phyloP scores from a whole-genome alignment of 2,888 invertebrate species.

The Euzophera pinguis region DNA sequence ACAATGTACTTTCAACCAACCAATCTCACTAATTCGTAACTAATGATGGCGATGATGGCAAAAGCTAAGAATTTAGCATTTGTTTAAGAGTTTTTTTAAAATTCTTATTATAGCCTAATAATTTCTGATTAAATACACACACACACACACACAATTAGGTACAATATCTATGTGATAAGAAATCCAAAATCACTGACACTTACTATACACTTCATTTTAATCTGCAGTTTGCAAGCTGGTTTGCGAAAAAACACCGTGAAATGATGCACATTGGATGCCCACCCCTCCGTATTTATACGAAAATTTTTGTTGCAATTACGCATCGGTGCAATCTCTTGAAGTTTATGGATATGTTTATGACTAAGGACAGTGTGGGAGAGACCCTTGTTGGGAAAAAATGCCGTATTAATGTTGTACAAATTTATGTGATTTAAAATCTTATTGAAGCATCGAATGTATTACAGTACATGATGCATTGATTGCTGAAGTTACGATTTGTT shows the following conservation, averaged over 20 bases:
- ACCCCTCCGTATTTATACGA: conserved; percentile 73
- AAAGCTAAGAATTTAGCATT: no score
- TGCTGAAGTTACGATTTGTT: no score
- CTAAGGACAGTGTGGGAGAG: conserved; percentile 44
- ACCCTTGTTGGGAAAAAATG: conserved; percentile 41
- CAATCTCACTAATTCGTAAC: no score
- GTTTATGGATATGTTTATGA: conserved; percentile 59
- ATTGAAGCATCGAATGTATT: no score
- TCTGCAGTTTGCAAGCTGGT: conserved; percentile 41
- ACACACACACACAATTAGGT: no score
- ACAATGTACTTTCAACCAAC: no score
- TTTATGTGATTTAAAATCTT: no score
- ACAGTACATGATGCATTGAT: no score
- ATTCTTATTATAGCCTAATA: no score
- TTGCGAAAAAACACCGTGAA: conserved; percentile 51
- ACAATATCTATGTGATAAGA: no score
- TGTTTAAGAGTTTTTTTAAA: no score
- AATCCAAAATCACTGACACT: conserved; percentile 34
- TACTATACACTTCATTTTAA: conserved; percentile 68
- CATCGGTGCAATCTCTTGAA: conserved; percentile 53
- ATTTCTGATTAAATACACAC: neutral
- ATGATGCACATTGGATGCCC: conserved; percentile 68
- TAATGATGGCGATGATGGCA: no score
- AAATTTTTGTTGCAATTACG: conserved; percentile 65
- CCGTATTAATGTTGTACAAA: neutral